Evolutionary conservation across 2,888 invertebrate genomes (phyloP), one percentile per base, ranked within the genome.

Genomic region (Nymphalis urticae): DNA sequence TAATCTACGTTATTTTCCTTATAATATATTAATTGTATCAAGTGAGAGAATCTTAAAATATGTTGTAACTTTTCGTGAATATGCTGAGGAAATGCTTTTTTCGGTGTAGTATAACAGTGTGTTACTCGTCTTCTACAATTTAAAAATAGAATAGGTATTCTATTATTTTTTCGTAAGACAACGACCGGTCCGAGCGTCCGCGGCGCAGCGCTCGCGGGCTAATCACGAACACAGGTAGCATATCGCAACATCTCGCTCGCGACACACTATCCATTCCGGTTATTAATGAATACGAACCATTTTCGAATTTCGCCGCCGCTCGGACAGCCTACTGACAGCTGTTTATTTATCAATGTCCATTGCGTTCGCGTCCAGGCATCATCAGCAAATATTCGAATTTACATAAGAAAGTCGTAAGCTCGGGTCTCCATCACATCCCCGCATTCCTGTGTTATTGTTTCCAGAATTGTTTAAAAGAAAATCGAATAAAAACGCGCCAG

Each of bases 311-410:
- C 83, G 83, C 82, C 82, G 82, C 79, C 82, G 80, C 79, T 69
- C 77, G 73, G 82, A 84, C 85, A 82, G 80, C 79, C 77, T 79
- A 87, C 83, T 86, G 89, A 90, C 89, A 88, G 88, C 85, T 77
- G 81, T 84, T 83, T 87, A 89, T 89, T 87, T 86, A 85, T 89
- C 89, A 88, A 85, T 82, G 89, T 89, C 89, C 80, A 79, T 76
- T 81, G 76, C 78, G 70, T 19, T 32, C 58, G 58, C 70, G 77
- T 77, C 75, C 68, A 19, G 48, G 72, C 80, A 79, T 84, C 82
- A 80, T 82, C 80, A 78, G 85, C 85, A 80, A 88, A 86, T 85
- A 86, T 84, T 82, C 76, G 80, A 79, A 81, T 85, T 83, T 82
- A 81, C 83, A 84, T 84, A 81, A 80, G 72, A 74, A 75, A 74